Evolutionary conservation across 2,113 vertebrate genomes (phyloP).

Genomic region (Eublepharis macularius): DNA sequence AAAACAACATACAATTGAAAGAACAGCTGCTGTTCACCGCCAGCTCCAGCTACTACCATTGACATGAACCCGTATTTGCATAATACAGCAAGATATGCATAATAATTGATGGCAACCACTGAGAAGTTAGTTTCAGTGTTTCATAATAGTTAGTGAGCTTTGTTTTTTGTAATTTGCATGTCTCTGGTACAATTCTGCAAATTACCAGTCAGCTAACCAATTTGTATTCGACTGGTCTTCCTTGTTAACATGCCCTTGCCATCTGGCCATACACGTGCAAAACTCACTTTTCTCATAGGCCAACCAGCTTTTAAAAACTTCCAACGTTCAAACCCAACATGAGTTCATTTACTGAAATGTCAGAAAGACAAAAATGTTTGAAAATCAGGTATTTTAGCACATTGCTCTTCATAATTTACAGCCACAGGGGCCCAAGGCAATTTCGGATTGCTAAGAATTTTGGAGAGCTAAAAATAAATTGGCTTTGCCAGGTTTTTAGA

Average conservation of each 20-base stretch:
- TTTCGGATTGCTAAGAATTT: not conserved
- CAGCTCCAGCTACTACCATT: not conserved
- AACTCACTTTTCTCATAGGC: not conserved
- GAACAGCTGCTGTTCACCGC: too few relatives aligned
- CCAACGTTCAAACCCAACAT: not conserved
- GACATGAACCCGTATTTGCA: not conserved
- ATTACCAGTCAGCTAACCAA: not conserved
- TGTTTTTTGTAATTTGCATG: not conserved
- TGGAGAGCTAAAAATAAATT: not conserved
- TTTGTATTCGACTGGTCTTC: not conserved
- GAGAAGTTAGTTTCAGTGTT: not conserved
- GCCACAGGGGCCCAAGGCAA: not conserved
- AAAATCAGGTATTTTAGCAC: not conserved
- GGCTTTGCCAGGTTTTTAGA: not conserved
- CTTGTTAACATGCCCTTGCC: not conserved
- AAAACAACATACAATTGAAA: too few relatives aligned
- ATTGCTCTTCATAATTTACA: not conserved
- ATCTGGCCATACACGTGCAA: slow-evolving; percentile 16
- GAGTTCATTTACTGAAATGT: not conserved
- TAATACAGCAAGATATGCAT: not conserved
- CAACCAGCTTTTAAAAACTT: slow-evolving; percentile 15
- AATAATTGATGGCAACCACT: not conserved
- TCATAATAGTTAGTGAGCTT: not conserved
- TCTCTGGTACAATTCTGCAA: not conserved
- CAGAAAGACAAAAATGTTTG: not conserved